phyloP scores from a whole-genome alignment of 2,113 vertebrate species.

The Anas platyrhynchos region DNA sequence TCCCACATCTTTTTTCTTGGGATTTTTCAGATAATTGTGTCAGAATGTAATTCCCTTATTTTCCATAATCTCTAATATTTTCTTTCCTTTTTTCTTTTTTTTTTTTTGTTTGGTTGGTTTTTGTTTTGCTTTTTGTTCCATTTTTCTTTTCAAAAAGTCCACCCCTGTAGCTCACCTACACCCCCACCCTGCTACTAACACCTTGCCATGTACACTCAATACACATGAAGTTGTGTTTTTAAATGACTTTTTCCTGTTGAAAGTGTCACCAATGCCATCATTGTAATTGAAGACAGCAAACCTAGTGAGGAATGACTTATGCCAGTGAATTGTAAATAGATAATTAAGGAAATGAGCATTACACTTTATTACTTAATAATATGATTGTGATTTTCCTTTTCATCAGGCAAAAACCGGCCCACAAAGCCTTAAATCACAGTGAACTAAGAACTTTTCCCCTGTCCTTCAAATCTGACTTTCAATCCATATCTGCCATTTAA shows the following conservation, averaged over 20 bases:
- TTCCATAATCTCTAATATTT: neutral
- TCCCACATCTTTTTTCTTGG: neutral
- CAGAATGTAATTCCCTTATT: neutral
- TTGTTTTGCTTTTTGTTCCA: neutral
- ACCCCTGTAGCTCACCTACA: neutral
- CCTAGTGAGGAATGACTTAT: neutral
- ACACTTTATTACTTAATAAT: neutral
- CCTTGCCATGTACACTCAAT: neutral
- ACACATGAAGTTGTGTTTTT: neutral
- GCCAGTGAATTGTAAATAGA: neutral
- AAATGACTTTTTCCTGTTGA: neutral
- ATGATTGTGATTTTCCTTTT: neutral
- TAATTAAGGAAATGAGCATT: neutral
- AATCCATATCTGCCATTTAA: slow-evolving; percentile 74
- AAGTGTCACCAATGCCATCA: neutral
- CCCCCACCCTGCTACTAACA: neutral
- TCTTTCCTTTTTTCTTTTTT: neutral
- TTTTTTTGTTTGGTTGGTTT: no score
- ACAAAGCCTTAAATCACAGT: slow-evolving; percentile 11
- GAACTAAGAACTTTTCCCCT: slow-evolving; percentile 38
- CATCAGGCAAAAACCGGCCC: neutral
- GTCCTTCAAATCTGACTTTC: slow-evolving; percentile 77
- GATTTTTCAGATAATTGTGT: neutral
- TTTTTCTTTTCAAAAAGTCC: neutral
- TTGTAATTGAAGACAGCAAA: neutral